These are phyloP conservation scores for Taeniopygia guttata DNA, from an alignment of 2,797 vertebrate genomes.

Conservation along the genomic window DNA sequence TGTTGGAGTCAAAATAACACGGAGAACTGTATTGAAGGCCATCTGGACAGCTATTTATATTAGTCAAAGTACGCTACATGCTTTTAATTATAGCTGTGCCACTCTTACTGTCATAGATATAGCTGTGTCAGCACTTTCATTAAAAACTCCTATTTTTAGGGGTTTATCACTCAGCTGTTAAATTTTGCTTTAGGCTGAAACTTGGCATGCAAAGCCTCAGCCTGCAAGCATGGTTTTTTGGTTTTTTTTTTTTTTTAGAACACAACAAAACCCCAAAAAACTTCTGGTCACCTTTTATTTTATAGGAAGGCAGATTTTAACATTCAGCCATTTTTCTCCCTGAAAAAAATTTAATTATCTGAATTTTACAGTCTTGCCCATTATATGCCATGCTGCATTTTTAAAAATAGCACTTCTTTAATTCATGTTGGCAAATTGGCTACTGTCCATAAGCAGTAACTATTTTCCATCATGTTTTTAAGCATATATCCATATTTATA, in stretches of 20 bases:
- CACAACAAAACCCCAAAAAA: not conserved
- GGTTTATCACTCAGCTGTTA: conserved; percentile 46
- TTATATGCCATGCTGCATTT: conserved; percentile 27
- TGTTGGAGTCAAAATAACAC: not conserved
- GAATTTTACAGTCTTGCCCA: conserved; percentile 17
- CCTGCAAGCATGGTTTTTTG: not conserved
- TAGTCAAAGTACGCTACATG: not conserved
- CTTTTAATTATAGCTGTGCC: conserved; percentile 48
- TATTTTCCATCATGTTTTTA: conserved; percentile 59
- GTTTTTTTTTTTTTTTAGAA: not conserved
- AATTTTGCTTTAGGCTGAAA: conserved; percentile 64
- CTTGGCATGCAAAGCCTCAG: conserved; percentile 28
- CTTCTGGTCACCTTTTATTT: conserved; percentile 43
- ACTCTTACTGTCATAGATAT: not conserved
- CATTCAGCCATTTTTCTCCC: conserved; percentile 4
- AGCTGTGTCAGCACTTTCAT: conserved; percentile 58
- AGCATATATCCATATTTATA: conserved; percentile 60
- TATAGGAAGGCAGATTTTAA: conserved; percentile 26
- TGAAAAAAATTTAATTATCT: conserved; percentile 38
- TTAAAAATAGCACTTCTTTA: conserved; percentile 9
- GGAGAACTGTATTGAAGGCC: not conserved
- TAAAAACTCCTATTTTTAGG: conserved; percentile 65
- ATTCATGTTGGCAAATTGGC: conserved; percentile 46
- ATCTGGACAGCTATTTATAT: conserved; percentile 40
- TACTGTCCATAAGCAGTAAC: conserved; percentile 29